A percentile compares a stretch with the other conserved stretches of the same genome.
Conservation (phyloP, 2,888 invertebrate species). For the Cheilosia impressa region DNA sequence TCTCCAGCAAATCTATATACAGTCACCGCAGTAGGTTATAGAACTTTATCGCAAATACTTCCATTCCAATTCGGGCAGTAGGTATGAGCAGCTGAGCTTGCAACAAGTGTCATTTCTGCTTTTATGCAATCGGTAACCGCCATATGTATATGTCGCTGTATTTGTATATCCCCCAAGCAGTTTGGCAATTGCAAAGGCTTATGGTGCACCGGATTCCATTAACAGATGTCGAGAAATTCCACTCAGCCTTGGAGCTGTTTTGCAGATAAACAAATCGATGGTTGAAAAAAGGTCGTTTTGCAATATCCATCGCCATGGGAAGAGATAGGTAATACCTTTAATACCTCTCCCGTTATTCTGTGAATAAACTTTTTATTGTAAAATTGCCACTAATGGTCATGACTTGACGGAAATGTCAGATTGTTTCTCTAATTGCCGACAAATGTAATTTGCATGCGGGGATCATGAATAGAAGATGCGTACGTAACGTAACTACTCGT, state of each 20-base stretch:
- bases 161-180: too few relatives aligned
- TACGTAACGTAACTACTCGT: conserved; percentile 17
- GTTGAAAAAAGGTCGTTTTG: conserved; percentile 5
- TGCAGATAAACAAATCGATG: conserved; percentile 5
- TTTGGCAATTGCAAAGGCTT: neutral
- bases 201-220: conserved; percentile 4
- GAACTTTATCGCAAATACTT: too few relatives aligned
- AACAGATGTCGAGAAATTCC: conserved; percentile 2
- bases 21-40: too few relatives aligned
- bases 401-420: conserved; percentile 50
- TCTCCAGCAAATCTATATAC: too few relatives aligned
- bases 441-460: conserved; percentile 38
- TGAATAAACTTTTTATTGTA: conserved; percentile 31
- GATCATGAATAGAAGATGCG: conserved; percentile 2
- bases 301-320: neutral
- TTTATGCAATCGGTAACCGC: too few relatives aligned
- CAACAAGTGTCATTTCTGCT: too few relatives aligned
- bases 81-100: too few relatives aligned
- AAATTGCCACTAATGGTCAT: conserved; percentile 47
- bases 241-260: neutral
- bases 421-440: conserved; percentile 48
- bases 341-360: conserved; percentile 26
- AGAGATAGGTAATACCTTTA: neutral
- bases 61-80: too few relatives aligned
- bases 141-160: too few relatives aligned